These are phyloP conservation scores for Pseudopleuronectes americanus DNA, from an alignment of 2,797 vertebrate genomes.

Conservation along the genomic window DNA sequence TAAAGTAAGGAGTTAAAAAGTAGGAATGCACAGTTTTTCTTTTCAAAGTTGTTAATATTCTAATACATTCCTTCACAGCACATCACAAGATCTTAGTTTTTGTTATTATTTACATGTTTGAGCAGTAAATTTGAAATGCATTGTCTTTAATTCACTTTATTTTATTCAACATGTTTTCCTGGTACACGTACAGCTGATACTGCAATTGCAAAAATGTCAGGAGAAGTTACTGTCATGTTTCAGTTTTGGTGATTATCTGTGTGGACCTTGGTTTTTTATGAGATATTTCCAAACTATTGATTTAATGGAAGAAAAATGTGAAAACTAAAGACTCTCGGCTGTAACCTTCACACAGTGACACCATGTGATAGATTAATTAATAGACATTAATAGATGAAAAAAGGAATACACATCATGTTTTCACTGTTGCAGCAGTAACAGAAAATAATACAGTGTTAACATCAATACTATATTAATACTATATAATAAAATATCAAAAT, in stretches of 20 bases:
- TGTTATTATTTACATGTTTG: no score
- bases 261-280: no score
- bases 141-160: not conserved
- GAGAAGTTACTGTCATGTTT: not conserved
- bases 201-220: conserved; percentile 8
- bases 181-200: not conserved
- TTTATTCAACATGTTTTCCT: not conserved
- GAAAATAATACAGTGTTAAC: conserved; percentile 17
- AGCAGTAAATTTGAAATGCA: not conserved
- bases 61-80: no score
- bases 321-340: conserved; percentile 17
- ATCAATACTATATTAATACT: conserved; percentile 4
- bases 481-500: conserved; percentile 54
- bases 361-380: no score
- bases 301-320: conserved; percentile 32
- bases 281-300: conserved; percentile 1
- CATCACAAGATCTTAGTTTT: no score
- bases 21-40: no score
- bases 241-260: not conserved
- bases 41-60: no score
- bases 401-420: not conserved
- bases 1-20: no score
- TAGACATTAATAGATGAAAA: not conserved
- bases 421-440: conserved; percentile 7
- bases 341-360: conserved; percentile 12